These are phyloP conservation scores for Choristoneura rosaceana DNA, from an alignment of 2,888 invertebrate species.

Conservation along the genomic window DNA sequence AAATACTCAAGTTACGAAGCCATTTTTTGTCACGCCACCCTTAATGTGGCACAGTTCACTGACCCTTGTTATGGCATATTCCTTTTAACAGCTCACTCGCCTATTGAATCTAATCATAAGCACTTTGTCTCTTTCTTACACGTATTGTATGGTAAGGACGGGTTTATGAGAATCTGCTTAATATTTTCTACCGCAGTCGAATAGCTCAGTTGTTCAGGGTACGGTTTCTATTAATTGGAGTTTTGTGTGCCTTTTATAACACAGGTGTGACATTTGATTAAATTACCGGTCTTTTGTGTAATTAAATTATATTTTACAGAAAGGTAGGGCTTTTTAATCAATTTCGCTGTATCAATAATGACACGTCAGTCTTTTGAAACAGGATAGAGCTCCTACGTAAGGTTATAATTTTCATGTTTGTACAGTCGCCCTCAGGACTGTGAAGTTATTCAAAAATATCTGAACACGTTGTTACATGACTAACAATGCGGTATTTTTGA, in stretches of 20 bases:
- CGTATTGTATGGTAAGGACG: not conserved
- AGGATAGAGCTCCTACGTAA: not conserved
- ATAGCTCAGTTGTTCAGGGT: slow-evolving; percentile 16
- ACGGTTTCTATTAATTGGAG: slow-evolving; percentile 30
- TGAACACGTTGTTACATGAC: no score
- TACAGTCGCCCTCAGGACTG: no score
- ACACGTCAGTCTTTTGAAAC: not conserved
- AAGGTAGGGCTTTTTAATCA: slow-evolving; percentile 9
- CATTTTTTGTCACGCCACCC: not conserved
- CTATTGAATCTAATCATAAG: not conserved
- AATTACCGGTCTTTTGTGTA: slow-evolving; percentile 23
- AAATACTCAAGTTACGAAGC: not conserved
- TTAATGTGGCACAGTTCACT: slow-evolving; percentile 1
- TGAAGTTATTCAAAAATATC: no score
- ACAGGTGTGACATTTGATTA: slow-evolving; percentile 37
- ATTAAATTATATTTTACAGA: slow-evolving; percentile 10
- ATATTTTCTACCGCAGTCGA: not conserved
- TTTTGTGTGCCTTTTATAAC: slow-evolving; percentile 26
- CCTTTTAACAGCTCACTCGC: not conserved
- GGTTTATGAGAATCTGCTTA: not conserved
- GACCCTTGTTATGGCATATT: slow-evolving; percentile 14
- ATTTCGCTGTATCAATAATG: slow-evolving; percentile 6
- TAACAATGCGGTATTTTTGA: no score
- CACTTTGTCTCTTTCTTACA: slow-evolving; percentile 4
- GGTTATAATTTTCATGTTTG: not conserved